Evolutionary conservation across 2,797 vertebrate species (phyloP), one percentile per base, ranked within the genome.

Genomic region (Florisuga fusca): DNA sequence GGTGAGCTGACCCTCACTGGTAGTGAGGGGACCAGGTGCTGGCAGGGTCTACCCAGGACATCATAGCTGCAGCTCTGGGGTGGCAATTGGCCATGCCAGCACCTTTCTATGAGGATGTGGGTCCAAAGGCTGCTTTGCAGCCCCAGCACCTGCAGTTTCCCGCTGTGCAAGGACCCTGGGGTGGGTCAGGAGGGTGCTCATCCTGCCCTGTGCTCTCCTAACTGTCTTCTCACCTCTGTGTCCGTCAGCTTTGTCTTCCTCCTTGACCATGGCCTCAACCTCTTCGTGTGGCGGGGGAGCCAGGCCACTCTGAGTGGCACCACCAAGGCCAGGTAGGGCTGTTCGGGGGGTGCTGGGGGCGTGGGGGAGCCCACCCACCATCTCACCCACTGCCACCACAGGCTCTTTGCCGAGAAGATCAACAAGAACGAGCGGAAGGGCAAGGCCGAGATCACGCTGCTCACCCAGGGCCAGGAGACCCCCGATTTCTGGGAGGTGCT

Each of bases 341-440:
- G 69, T n/a, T 48, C 4, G 2, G 50, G 57, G 63, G 9, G 22
- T n/a, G 19, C 45, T 0, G 2, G 64, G 46, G 50, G 18, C 14
- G 55, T 6, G 6, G 84, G 82, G 82, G 61, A 66, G 15, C 84
- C 71, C 53, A 9, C 5, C 73, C 54, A 51, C 81, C 78, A 10
- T 36, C 87, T 91, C 75, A 84, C 84, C 29, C 6, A 0, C 15
- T 36, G 33, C 27, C 2, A 0, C 58, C 4, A 4, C 84, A 99
- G 99, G 96, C 98, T 99, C 63, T 99, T 99, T 74, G 98, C 99
- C 0, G 99, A 99, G 97, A 99, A 99, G 97, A 99, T 99, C 68
- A 99, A 99, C 96, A 99, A 99, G 97, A 99, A 99, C 0, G 99
- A 99, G 93, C 97, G 99, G 27, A 99, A 99, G 87, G 98, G 99